Conservation (phyloP, 1,140 invertebrate genomes). For the Portunus trituberculatus region DNA sequence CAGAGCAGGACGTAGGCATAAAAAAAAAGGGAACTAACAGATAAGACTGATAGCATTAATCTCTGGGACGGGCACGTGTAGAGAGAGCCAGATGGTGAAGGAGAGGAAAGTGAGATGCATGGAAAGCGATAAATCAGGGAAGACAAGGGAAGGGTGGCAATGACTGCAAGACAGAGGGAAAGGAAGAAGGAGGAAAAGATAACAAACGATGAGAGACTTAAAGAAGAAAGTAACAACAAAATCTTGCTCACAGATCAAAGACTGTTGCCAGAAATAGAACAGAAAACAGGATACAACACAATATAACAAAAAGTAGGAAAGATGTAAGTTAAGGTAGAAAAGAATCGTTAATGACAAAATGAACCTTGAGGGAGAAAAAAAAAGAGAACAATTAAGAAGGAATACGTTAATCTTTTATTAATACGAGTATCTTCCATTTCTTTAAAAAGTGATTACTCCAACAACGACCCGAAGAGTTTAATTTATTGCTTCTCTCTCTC, state of each 20-base stretch:
- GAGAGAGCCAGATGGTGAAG: slow-evolving; percentile 8
- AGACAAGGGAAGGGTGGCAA: slow-evolving; percentile 11
- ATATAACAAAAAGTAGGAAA: neutral
- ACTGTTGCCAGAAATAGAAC: neutral
- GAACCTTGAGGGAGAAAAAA: neutral
- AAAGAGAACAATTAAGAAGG: neutral
- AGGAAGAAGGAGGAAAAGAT: neutral
- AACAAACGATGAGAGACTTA: neutral
- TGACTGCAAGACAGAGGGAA: neutral
- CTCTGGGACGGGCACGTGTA: slow-evolving; percentile 7
- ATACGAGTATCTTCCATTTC: neutral
- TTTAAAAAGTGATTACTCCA: neutral
- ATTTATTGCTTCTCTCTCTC: no score
- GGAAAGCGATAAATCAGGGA: neutral
- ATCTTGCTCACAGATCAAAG: neutral
- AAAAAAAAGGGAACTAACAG: slow-evolving; percentile 1
- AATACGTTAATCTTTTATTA: slow-evolving; percentile 1
- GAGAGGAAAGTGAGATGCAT: slow-evolving; percentile 12
- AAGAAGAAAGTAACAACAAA: neutral
- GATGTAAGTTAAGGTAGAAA: neutral
- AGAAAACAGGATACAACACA: neutral
- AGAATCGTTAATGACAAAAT: no score
- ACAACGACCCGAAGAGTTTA: neutral
- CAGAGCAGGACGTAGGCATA: neutral
- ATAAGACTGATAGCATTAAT: slow-evolving; percentile 24